Conservation (phyloP, 2,113 vertebrate genomes). For the Chamaea fasciata region DNA sequence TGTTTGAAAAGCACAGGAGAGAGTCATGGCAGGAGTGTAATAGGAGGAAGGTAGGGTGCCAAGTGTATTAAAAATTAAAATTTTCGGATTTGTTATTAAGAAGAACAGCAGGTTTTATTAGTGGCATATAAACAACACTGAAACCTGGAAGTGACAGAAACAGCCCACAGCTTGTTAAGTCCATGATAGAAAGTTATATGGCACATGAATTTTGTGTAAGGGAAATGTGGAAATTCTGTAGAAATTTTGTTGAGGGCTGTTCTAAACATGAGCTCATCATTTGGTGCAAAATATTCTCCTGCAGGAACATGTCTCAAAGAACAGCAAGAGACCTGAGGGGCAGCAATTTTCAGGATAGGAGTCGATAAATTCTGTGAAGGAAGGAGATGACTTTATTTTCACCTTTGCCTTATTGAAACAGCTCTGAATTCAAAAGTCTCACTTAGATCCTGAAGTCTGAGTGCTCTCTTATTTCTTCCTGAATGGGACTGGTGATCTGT, state of each 20-base stretch:
- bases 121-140: neutral
- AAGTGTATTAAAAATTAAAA: neutral
- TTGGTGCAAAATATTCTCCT: neutral
- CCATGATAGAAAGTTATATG: constrained; percentile 12
- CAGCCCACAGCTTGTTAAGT: neutral
- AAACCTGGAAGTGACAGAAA: neutral
- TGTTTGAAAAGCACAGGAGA: neutral
- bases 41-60: neutral
- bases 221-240: neutral
- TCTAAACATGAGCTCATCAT: constrained; percentile 6
- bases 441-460: neutral
- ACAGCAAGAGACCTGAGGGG: neutral
- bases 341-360: neutral
- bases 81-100: neutral
- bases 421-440: neutral
- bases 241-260: neutral
- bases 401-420: neutral
- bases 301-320: neutral
- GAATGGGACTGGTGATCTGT: neutral
- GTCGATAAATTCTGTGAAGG: neutral
- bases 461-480: neutral
- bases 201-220: neutral
- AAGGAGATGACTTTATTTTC: neutral
- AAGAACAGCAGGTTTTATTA: neutral
- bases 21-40: neutral